Evolutionary conservation across 2,797 vertebrate genomes (phyloP), one percentile per base, ranked within the genome.

Genomic region (Zalophus californianus): DNA sequence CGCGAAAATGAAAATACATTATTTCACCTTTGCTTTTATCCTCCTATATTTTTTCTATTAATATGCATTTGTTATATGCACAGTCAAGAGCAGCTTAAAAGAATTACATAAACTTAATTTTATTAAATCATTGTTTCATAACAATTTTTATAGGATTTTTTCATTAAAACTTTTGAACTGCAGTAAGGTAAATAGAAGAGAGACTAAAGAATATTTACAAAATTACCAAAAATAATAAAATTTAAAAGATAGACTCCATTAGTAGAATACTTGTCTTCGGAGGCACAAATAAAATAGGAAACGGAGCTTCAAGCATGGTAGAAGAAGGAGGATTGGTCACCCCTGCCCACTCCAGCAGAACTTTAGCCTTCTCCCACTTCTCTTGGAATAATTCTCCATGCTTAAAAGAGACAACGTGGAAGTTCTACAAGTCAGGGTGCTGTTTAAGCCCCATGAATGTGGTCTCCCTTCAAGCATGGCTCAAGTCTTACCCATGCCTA

Each of bases 81-180:
- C 5, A 78, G 38, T 29, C 12, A 75, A 91, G 12, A 14, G 3
- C 21, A 92, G 8, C 11, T 29, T 52, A 73, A 87, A 87, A 91
- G 0, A 91, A 95, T 80, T 84, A 35, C 41, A 79, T 41, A 84
- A 88, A 48, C 32, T 41, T 92, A 21, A 48, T 91, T 90, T 48
- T 94, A 87, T 66, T 90, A 93, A 90, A 90, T 0, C 25, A 92
- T 72, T 80, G 32, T 73, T 94, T 88, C 72, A 62, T 92, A 50
- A 90, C 50, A 96, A 84, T 23, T 92, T 90, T 87, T 77, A 32
- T 62, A 86, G 23, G 9, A 75, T 10, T 32, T 86, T 95, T 89
- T 86, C 41, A 93, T 92, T 89, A 92, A 92, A 96, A 58, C 5
- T 79, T 96, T 84, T 88, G 23, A 83, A 80, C 60, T 91, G 25